Base-by-base conservation (phyloP, 2,888 invertebrate genomes). In the Meliscaeva auricollis region DNA sequence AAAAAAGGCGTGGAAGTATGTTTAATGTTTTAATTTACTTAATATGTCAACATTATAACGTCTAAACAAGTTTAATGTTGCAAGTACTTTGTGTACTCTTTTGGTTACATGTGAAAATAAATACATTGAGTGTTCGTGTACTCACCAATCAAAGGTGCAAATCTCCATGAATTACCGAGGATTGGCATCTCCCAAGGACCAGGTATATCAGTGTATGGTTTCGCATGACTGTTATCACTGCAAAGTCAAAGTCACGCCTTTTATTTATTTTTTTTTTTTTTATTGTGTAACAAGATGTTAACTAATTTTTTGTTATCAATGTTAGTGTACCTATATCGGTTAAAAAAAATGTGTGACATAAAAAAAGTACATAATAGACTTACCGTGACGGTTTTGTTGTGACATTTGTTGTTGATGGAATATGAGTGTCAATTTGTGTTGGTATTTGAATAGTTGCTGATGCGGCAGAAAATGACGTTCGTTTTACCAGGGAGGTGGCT, bases 121-220 rank as follows among this genome's bases (percentile, higher is more conserved):
- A 30, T 30, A 13, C 8, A 54, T 30, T 17, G 7, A 11, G n/a
- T 32, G 22, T 44, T 9, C 22, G 30, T 35, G 56, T 26, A 89
- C 90, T 92, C 91, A 95, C 95, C 95, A 89, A 95, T 94, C 76
- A 94, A 89, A 6, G 95, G 94, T 64, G 96, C 95, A 91, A 96
- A 96, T 87, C 96, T 93, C 96, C 96, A 96, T 3, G 96, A 95
- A 91, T 96, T 96, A 73, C 96, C 96, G 64, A 96, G 92, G 58
- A 96, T 75, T 0, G 96, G 96, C 89, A 96, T 91, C 64, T 95
- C 95, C 91, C 93, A 94, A 17, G 96, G 96, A 20, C 96, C 96
- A 3, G 96, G 96, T 90, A 96, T 95, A 80, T 94, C 93, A 64
- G 93, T 91, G 91, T 96, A 96, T 0, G 94, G 93, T 75, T 91